phyloP scores from a whole-genome alignment of 2,888 invertebrate genomes.

The Drosophila subquinaria region DNA sequence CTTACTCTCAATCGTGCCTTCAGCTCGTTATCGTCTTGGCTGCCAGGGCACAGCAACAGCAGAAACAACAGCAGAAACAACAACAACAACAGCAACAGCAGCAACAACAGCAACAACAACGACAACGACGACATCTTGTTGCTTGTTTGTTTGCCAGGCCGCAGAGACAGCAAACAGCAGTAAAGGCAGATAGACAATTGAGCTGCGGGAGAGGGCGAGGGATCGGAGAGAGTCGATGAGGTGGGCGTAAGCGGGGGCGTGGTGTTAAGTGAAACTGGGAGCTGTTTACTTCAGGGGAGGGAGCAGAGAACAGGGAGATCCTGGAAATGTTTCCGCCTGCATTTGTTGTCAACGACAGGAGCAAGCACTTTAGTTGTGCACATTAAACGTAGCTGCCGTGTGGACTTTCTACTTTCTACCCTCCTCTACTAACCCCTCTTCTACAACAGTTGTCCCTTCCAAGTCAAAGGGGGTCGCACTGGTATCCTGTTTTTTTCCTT shows the following conservation, averaged over 20 bases:
- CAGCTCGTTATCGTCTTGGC: slow-evolving; percentile 61
- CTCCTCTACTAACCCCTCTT: no score
- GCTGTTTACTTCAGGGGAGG: not conserved
- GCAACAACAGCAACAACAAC: slow-evolving; percentile 1
- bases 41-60: slow-evolving; percentile 3
- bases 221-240: not conserved
- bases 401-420: not conserved
- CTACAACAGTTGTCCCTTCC: not conserved
- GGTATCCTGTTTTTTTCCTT: slow-evolving; percentile 19
- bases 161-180: slow-evolving; percentile 60
- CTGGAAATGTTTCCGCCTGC: slow-evolving; percentile 41
- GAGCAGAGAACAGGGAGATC: not conserved
- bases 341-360: slow-evolving; percentile 60
- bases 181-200: slow-evolving; percentile 34
- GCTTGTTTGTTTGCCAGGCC: slow-evolving; percentile 57
- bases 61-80: not conserved
- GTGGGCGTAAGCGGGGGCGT: not conserved
- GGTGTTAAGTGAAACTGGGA: slow-evolving; percentile 10
- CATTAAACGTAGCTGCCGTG: slow-evolving; percentile 54
- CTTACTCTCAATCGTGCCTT: slow-evolving; percentile 35
- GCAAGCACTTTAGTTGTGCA: slow-evolving; percentile 57
- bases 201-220: not conserved
- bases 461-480: not conserved
- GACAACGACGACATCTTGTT: slow-evolving; percentile 40
- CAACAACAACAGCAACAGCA: slow-evolving; percentile 4